Percentiles rank a stretch among this genome's conserved stretches.
phyloP scores from a whole-genome alignment of 2,797 vertebrate genomes.

The Pteropus rufus region DNA sequence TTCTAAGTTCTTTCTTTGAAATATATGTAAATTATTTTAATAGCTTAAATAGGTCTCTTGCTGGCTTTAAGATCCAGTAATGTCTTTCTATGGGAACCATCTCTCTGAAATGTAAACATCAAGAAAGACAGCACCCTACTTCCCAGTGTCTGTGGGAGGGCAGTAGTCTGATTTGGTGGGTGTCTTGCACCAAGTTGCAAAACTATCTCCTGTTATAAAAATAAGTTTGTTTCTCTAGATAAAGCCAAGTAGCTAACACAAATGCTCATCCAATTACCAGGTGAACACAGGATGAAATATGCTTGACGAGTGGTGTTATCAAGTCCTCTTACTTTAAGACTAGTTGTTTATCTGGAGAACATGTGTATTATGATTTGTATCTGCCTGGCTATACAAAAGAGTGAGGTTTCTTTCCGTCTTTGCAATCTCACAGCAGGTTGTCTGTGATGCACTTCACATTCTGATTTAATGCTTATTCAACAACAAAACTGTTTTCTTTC shows the following conservation, averaged over 20 bases:
- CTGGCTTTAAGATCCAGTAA: not conserved
- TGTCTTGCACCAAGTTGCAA: not conserved
- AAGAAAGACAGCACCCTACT: not conserved
- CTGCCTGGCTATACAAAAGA: not conserved
- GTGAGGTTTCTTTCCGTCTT: not conserved
- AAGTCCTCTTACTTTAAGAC: not conserved
- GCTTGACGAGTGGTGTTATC: not conserved
- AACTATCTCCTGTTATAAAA: not conserved
- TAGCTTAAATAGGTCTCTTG: not conserved
- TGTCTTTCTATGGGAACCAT: not conserved
- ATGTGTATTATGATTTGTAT: not conserved
- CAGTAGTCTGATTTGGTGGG: not conserved
- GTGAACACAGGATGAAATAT: not conserved
- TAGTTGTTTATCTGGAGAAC: not conserved
- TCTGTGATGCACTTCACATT: not conserved
- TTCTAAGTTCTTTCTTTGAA: constrained; percentile 25
- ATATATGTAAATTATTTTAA: not conserved
- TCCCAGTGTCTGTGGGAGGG: not conserved
- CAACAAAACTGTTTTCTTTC: constrained; percentile 11
- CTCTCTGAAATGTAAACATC: not conserved
- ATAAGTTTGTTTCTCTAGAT: not conserved
- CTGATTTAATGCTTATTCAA: not conserved
- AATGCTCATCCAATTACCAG: not conserved
- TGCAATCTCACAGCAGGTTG: not conserved
- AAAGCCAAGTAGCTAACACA: not conserved